These are phyloP conservation scores for Tenthredo notha DNA, from an alignment of 2,888 invertebrate species.

Conservation along the genomic window DNA sequence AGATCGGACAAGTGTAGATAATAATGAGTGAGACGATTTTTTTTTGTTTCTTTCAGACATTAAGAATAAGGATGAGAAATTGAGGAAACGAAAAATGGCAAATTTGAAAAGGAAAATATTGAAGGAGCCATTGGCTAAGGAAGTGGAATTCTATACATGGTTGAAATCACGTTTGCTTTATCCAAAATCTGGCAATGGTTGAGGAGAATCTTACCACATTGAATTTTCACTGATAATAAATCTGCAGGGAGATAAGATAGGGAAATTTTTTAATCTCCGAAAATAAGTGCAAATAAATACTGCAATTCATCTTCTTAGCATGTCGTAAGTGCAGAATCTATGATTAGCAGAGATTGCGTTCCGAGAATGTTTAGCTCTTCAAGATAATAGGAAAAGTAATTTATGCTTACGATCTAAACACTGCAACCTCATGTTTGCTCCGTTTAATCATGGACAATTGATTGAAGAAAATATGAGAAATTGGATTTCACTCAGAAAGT, in stretches of 20 bases:
- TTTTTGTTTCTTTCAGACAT: constrained; percentile 73
- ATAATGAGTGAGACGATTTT: not conserved
- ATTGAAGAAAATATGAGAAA: not conserved
- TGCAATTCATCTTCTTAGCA: not conserved
- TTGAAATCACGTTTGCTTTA: constrained; percentile 79
- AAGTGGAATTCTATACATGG: constrained; percentile 83
- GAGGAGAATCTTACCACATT: constrained; percentile 52
- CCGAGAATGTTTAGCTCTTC: not conserved
- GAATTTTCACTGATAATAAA: not conserved
- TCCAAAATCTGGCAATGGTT: constrained; percentile 66
- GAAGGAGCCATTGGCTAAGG: constrained; percentile 73
- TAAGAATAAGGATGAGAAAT: constrained; percentile 73
- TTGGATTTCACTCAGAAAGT: not conserved
- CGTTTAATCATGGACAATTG: not conserved
- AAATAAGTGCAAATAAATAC: not conserved
- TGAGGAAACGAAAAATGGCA: constrained; percentile 66
- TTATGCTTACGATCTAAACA: not conserved
- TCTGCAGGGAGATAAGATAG: not conserved
- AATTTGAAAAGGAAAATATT: constrained; percentile 68
- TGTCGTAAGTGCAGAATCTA: not conserved
- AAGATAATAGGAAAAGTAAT: not conserved
- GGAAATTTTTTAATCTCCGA: not conserved
- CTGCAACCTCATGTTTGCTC: not conserved
- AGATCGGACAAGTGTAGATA: not conserved
- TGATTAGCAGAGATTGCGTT: not conserved